Evolutionary conservation across 2,113 vertebrate genomes (phyloP).

Genomic region (Silurus meridionalis): DNA sequence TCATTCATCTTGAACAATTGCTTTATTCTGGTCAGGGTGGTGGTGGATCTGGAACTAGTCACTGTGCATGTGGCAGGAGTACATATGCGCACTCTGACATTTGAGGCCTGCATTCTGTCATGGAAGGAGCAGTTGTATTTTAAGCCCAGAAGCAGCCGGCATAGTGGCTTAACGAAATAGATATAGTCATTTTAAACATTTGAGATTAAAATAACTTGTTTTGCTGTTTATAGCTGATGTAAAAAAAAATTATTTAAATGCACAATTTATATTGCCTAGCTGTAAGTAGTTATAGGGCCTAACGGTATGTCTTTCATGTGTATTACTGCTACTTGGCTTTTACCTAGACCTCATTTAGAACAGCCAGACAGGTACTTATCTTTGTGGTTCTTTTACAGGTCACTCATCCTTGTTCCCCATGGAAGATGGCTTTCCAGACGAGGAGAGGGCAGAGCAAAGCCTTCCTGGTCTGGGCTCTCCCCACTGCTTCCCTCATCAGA

Average conservation of each 20-base stretch:
- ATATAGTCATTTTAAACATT: neutral
- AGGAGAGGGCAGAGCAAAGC: conserved; percentile 92
- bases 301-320: neutral
- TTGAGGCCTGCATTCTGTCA: conserved; percentile 56
- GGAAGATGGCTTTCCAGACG: conserved; percentile 97
- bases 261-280: neutral
- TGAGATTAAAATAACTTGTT: neutral
- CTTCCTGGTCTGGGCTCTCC: conserved; percentile 90
- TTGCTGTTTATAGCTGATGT: neutral
- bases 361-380: neutral
- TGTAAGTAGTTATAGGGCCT: neutral
- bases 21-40: neutral
- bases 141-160: conserved; percentile 52
- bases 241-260: neutral
- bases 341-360: neutral
- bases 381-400: conserved; percentile 68
- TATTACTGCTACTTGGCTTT: neutral
- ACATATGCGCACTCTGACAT: conserved; percentile 23
- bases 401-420: conserved; percentile 98
- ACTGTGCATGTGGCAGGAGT: neutral
- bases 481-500: conserved; percentile 97
- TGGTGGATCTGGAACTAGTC: neutral
- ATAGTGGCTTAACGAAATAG: neutral
- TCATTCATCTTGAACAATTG: neutral
- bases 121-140: conserved; percentile 56